phyloP scores from a whole-genome alignment of 2,888 invertebrate genomes.

The Hermodice carunculata region DNA sequence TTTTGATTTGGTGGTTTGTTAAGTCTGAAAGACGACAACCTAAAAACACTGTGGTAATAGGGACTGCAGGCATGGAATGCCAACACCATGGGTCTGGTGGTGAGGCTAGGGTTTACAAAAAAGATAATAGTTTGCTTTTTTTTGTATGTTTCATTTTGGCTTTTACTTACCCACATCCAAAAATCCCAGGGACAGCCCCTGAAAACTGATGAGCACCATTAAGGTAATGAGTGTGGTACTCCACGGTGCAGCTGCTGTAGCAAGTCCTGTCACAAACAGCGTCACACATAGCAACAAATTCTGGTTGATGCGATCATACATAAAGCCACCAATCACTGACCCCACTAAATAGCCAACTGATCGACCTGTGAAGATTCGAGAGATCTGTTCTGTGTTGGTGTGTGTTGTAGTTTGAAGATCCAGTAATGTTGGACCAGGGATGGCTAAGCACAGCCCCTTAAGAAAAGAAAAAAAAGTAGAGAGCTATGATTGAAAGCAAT shows the following conservation, averaged over 20 bases:
- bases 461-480: constrained; percentile 20
- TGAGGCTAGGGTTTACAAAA: too few relatives aligned
- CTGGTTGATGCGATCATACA: constrained; percentile 66
- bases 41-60: too few relatives aligned
- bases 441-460: constrained; percentile 70
- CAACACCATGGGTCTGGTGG: too few relatives aligned
- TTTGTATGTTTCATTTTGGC: too few relatives aligned
- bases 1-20: too few relatives aligned
- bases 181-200: constrained; percentile 70
- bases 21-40: too few relatives aligned
- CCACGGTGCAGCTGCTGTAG: constrained; percentile 69
- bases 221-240: constrained; percentile 61
- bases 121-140: too few relatives aligned
- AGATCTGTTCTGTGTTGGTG: constrained; percentile 60
- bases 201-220: constrained; percentile 62
- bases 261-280: constrained; percentile 66
- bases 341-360: constrained; percentile 70
- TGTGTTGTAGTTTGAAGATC: constrained; percentile 65
- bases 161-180: constrained; percentile 61
- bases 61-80: too few relatives aligned
- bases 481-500: neutral
- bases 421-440: constrained; percentile 70
- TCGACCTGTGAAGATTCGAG: constrained; percentile 67
- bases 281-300: constrained; percentile 68
- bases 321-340: constrained; percentile 65